Base-by-base conservation (phyloP, 2,113 vertebrate genomes). In the Platysteira castanea region DNA sequence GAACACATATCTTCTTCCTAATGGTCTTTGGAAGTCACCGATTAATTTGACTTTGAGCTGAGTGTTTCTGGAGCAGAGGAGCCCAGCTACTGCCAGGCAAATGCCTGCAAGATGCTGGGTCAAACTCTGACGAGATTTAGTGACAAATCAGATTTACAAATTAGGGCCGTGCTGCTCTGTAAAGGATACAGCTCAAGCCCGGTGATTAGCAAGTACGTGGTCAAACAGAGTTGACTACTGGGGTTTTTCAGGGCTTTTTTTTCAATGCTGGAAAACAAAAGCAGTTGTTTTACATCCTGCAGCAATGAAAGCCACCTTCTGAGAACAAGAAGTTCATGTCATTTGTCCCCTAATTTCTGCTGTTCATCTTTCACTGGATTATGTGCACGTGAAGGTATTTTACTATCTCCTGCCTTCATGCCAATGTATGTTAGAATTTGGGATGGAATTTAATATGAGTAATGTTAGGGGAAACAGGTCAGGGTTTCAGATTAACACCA, bases 401-500 rank as follows among this genome's bases (percentile, higher is more conserved):
- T 28, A 77, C 65, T 46, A 37, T 65, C 70, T 87, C 49, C 39
- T 33, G 49, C 83, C 41, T 28, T 81, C 94, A 13, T 75, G 94
- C 69, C 37, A 59, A 26, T 76, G 31, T 67, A 68, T 80, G 75
- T 71, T 68, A 91, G 80, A 89, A 73, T 95, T 92, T 76, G 93
- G 94, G 93, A 78, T 96, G 91, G 91, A 96, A 95, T 98, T 98
- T 98, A 98, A 98, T 97, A 96, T 90, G 94, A 94, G 89, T 97
- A 96, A 98, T 98, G 98, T 98, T 95, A 94, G 94, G 95, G 95
- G 98, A 98, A 98, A 97, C 96, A 84, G 98, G 98, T 98, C 98
- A 98, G 93, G 69, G 95, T 97, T 97, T 96, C 91, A 97, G 98
- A 98, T 98, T 98, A 98, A 98, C 84, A 95, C 97, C 97, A 97